phyloP scores from a whole-genome alignment of 2,888 invertebrate genomes.

The Agrotis clavis region DNA sequence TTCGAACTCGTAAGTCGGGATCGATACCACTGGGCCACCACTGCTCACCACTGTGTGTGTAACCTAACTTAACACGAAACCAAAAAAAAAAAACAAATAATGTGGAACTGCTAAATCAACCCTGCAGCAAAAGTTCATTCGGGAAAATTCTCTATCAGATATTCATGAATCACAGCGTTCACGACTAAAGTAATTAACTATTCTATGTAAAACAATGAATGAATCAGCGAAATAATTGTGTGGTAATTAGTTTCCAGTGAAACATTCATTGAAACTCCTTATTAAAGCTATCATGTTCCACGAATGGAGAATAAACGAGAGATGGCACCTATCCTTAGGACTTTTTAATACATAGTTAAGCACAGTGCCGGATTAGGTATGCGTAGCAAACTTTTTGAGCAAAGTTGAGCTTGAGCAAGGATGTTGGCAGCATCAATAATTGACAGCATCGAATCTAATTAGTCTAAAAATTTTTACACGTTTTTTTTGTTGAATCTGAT shows the following conservation, averaged over 20 bases:
- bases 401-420: no score
- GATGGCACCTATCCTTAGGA: neutral
- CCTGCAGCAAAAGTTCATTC: neutral
- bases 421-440: no score
- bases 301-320: constrained; percentile 15
- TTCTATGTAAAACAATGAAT: constrained; percentile 36
- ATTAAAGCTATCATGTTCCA: constrained; percentile 8
- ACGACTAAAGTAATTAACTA: constrained; percentile 5
- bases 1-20: no score
- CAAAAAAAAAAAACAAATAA: no score
- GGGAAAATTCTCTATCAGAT: constrained; percentile 24
- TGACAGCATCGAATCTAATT: no score
- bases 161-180: constrained; percentile 29
- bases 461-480: no score
- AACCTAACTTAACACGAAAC: no score
- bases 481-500: no score
- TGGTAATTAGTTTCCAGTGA: constrained; percentile 10
- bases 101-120: neutral
- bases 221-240: constrained; percentile 28
- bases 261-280: neutral
- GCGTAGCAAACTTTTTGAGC: no score
- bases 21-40: no score
- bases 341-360: neutral
- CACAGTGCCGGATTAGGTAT: no score
- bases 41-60: no score